A percentile compares a stretch with the other conserved stretches of the same genome.
phyloP scores from a whole-genome alignment of 1,140 invertebrate genomes.

The Scaptodrosophila lebanonensis region DNA sequence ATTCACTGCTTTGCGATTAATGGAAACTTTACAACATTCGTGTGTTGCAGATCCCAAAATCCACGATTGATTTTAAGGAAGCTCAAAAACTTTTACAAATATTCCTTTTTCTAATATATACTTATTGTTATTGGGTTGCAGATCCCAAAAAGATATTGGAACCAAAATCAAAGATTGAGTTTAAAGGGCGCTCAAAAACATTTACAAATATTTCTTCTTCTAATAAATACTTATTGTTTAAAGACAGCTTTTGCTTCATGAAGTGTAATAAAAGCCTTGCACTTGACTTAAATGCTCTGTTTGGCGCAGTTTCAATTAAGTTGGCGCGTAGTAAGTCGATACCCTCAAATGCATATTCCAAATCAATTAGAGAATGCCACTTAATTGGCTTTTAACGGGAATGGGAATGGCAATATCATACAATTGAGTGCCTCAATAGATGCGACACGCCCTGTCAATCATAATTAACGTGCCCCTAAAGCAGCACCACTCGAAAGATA shows the following conservation, averaged over 20 bases:
- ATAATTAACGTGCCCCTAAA: constrained; percentile 61
- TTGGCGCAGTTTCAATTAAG: constrained; percentile 24
- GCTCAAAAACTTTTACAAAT: too few relatives aligned
- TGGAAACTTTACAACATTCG: too few relatives aligned
- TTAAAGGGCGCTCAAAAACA: too few relatives aligned
- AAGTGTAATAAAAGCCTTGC: constrained; percentile 61
- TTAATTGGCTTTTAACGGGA: constrained; percentile 46
- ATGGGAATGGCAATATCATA: too few relatives aligned
- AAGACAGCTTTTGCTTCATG: constrained; percentile 27
- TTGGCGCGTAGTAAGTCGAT: constrained; percentile 34
- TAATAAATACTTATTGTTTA: neutral
- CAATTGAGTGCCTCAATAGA: constrained; percentile 54
- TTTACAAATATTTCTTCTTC: too few relatives aligned
- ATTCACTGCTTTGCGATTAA: too few relatives aligned
- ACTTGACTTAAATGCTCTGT: constrained; percentile 51
- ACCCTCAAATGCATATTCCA: constrained; percentile 38
- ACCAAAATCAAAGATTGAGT: too few relatives aligned
- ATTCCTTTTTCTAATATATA: too few relatives aligned
- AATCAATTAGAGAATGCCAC: constrained; percentile 67
- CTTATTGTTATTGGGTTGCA: too few relatives aligned
- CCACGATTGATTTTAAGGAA: too few relatives aligned
- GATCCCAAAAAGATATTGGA: too few relatives aligned
- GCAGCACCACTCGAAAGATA: constrained; percentile 20
- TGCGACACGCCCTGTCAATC: constrained; percentile 70
- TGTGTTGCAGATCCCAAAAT: too few relatives aligned